Conservation (phyloP, 2,888 invertebrate genomes). For the Pasiphila rectangulata region DNA sequence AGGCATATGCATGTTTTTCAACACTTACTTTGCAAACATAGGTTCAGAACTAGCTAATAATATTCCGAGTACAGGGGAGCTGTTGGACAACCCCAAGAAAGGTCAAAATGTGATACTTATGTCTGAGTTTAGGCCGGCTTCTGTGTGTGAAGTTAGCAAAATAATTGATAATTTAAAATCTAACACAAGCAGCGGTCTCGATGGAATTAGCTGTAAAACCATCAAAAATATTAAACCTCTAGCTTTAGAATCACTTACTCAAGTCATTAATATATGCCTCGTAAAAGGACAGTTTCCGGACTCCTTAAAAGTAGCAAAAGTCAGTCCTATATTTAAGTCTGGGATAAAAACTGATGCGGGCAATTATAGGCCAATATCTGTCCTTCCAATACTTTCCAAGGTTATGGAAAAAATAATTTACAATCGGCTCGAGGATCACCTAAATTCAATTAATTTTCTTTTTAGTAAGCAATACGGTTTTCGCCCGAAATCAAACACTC, state of each 20-base stretch:
- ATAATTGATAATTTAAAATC: neutral
- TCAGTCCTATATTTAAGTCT: neutral
- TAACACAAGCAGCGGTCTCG: neutral
- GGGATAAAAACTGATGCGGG: neutral
- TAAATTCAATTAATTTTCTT: no score
- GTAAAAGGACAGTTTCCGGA: neutral
- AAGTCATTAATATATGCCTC: neutral
- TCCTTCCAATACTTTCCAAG: neutral
- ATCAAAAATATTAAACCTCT: neutral
- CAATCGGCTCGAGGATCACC: no score
- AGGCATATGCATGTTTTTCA: neutral
- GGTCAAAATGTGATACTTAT: neutral
- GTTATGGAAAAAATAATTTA: no score
- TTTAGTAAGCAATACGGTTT: no score
- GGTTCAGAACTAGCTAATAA: slow-evolving; percentile 3
- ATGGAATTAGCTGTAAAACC: neutral
- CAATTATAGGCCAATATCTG: neutral
- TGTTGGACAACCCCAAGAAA: neutral
- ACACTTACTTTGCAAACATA: slow-evolving; percentile 1
- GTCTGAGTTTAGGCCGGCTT: neutral
- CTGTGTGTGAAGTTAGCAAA: neutral
- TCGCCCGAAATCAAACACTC: no score
- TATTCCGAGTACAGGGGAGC: neutral
- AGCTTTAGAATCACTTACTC: neutral
- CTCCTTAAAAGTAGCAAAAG: slow-evolving; percentile 1